Conservation (phyloP, 2,888 invertebrate genomes). For the Aethes cnicana region DNA sequence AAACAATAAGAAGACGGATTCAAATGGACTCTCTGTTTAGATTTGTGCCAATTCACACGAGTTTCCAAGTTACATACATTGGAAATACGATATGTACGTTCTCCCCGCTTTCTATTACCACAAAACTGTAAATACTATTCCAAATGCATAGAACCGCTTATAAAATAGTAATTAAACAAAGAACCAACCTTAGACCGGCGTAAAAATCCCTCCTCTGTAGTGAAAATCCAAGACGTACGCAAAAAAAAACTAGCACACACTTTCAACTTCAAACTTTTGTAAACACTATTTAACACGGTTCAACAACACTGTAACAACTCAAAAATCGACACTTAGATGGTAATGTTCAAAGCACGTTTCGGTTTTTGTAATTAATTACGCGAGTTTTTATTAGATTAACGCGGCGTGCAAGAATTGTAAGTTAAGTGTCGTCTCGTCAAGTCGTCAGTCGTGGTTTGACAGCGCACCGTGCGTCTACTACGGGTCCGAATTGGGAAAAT, state of each 20-base stretch:
- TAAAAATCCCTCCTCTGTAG: conserved; percentile 32
- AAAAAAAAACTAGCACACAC: conserved; percentile 35
- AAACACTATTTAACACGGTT: conserved; percentile 30
- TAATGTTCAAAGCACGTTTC: conserved; percentile 40
- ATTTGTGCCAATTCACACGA: conserved; percentile 8
- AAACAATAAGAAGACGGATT: conserved; percentile 25
- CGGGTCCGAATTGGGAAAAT: conserved; percentile 17
- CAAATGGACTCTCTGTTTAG: neutral
- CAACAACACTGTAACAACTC: conserved; percentile 32
- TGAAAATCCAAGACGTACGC: conserved; percentile 29
- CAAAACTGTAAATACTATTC: neutral
- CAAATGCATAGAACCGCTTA: conserved; percentile 7
- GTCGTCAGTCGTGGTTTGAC: conserved; percentile 5
- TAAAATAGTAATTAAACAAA: conserved; percentile 11
- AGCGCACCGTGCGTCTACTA: conserved; percentile 20
- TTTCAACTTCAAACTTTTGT: conserved; percentile 34
- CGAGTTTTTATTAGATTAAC: conserved; percentile 42
- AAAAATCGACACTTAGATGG: conserved; percentile 25
- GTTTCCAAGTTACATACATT: neutral
- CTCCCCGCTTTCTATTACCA: neutral
- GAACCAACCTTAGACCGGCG: conserved; percentile 44
- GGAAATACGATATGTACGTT: neutral
- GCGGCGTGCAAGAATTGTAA: conserved; percentile 42
- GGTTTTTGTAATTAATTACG: conserved; percentile 43
- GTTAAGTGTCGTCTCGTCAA: conserved; percentile 19